phyloP scores from a whole-genome alignment of 2,888 invertebrate species.

The Euzetes globulus region DNA sequence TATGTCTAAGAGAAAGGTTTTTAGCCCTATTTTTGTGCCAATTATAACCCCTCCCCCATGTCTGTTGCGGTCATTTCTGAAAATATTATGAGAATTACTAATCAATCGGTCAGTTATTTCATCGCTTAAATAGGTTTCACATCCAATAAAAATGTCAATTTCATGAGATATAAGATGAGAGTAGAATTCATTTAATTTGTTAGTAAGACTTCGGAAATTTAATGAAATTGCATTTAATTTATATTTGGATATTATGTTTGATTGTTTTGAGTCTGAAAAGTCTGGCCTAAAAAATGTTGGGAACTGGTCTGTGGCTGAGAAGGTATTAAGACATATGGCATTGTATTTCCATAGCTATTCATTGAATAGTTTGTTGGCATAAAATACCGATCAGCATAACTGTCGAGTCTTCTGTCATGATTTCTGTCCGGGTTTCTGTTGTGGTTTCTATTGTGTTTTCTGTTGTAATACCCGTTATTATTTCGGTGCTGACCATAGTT shows the following conservation, averaged over 20 bases:
- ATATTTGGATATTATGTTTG: neutral
- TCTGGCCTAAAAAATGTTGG: constrained; percentile 3
- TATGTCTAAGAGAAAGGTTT: neutral
- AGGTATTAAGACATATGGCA: no score
- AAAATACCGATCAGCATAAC: no score
- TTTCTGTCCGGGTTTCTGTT: no score
- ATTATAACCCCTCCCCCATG: neutral
- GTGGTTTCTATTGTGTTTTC: no score
- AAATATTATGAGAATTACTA: neutral
- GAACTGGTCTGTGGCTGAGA: neutral
- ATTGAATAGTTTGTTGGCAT: no score
- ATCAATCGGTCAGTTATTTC: neutral
- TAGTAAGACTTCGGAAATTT: neutral
- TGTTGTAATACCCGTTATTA: no score
- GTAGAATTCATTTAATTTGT: neutral
- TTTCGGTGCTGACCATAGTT: no score
- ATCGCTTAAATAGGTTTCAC: neutral
- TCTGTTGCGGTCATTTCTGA: neutral
- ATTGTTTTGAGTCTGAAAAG: neutral
- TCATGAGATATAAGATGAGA: neutral
- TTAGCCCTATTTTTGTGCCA: neutral
- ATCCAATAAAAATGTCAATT: neutral
- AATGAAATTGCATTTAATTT: neutral
- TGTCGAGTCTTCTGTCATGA: no score
- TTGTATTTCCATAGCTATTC: no score